These are phyloP conservation scores for Strigops habroptila DNA, from an alignment of 2,113 vertebrate genomes.

Conservation along the genomic window DNA sequence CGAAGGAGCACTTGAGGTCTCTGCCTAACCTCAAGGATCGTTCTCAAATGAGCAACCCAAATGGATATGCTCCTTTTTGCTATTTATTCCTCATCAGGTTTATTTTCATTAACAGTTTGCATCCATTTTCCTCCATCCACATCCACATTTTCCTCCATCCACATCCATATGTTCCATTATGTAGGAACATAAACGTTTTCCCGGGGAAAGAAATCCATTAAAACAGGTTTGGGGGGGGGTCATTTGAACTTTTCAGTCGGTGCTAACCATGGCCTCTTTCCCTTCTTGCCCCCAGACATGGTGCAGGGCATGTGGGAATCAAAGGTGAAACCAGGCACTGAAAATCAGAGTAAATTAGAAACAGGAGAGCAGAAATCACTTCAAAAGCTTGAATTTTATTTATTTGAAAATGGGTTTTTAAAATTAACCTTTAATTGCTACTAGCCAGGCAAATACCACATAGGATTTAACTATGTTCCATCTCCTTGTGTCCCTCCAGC, in stretches of 20 bases:
- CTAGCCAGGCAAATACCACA: neutral
- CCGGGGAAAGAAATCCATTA: neutral
- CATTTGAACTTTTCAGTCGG: neutral
- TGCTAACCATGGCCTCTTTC: neutral
- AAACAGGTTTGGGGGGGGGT: neutral
- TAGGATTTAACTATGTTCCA: neutral
- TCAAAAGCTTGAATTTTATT: accelerated
- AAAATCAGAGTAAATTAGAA: neutral
- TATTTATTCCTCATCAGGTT: neutral
- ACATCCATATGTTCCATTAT: no score
- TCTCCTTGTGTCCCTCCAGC: neutral
- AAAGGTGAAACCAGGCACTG: neutral
- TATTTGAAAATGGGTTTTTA: neutral
- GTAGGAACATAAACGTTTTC: neutral
- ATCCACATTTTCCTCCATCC: neutral
- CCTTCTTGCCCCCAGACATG: neutral
- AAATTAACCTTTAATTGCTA: neutral
- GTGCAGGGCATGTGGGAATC: neutral
- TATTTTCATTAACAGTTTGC: neutral
- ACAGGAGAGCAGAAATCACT: neutral
- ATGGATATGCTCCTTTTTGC: accelerated
- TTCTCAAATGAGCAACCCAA: neutral
- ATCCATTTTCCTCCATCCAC: neutral
- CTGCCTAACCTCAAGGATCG: accelerated
- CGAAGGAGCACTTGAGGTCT: neutral